Base-by-base conservation (phyloP, 2,797 vertebrate species). In the Neosilurus hyrtlii region DNA sequence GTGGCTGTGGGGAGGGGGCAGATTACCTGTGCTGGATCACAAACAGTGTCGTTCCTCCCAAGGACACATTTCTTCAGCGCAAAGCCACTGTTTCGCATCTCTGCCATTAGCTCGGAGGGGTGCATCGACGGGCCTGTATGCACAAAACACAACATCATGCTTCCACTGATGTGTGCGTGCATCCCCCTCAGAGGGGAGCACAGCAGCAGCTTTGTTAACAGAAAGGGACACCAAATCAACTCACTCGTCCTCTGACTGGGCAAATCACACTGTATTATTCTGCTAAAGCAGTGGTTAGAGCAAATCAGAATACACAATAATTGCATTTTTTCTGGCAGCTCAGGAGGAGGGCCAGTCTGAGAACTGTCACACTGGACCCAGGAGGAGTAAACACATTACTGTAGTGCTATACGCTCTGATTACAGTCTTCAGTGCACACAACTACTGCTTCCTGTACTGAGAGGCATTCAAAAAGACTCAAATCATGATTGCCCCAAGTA, bases 31-130 rank as follows among this genome's bases (percentile, higher is more conserved):
- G 96, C 95, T 92, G 95, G 96, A 97, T 99, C 98, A 94, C 96
- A 96, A 95, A 95, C 92, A 90, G 97, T 98, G 93, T 95, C 92
- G 93, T 97, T 97, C 94, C 97, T 96, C 94, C 95, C 98, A 95
- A 99, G 96, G 89, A 98, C 97, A 95, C 97, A 98, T 96, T 97
- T 97, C 95, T 99, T 99, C 94, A 99, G 96, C 91, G 97, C 97
- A 95, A 99, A 98, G 93, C 97, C 97, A 95, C 98, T 98, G 96
- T 98, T 99, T 94, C 97, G 96, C 97, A 99, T 99, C 96, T 99
- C 97, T 89, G 96, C 97, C 97, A 99, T 99, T 96, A 99, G 96
- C 97, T 98, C 97, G 66, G 96, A 98, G 96, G 98, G 97, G 97
- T 98, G 97, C 97, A 99, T 98, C 89, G 97, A 99, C 93, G 97